Base-by-base conservation (phyloP, 2,888 invertebrate species). In the Drepana falcataria region DNA sequence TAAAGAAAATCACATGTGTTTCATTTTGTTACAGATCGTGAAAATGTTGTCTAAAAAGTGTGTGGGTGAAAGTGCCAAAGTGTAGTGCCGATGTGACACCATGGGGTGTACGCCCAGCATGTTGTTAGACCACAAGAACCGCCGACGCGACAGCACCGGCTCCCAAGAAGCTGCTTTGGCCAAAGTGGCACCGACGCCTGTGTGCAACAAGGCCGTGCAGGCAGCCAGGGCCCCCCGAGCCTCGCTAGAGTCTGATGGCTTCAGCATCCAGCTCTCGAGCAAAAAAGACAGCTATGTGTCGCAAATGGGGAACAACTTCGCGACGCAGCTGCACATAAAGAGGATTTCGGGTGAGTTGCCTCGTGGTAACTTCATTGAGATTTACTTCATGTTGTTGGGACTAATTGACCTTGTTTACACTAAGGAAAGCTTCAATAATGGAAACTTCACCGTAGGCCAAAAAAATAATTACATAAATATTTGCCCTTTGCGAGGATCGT, bases 31-130 rank as follows among this genome's bases (percentile, higher is more conserved):
- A 0, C 86, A 88, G 88, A 69, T 76, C 51, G 47, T 54, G 57
- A 64, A 65, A 71, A 83, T 75, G 81, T 67, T 75, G 71, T 59
- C 51, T 6, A 40, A 66, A 58, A 64, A 67, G 72, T 71, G 77
- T 79, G 77, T 57, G 52, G 79, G 86, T 86, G 85, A 64, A 48
- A 76, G 85, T 87, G 87, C 75, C 79, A 83, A 81, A 85, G 87
- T 88, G 87, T 85, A 88, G 87, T 85, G 79, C 77, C 77, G 81
- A 77, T 74, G 74, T 73, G 69, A 60, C 64, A 79, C 59, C 66
- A 93, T 93, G 93, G 93, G 93, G 79, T 93, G 93, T 75, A 93
- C 93, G 62, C 93, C 93, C 68, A 93, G 93, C 76, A 92, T 93
- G 85, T 83, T 93, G 65, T 83, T 93, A 71, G 93, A 93, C 77